These are phyloP conservation scores for Porites lutea DNA, from an alignment of 64 coral and sea anemone genomes.

Conservation along the genomic window DNA sequence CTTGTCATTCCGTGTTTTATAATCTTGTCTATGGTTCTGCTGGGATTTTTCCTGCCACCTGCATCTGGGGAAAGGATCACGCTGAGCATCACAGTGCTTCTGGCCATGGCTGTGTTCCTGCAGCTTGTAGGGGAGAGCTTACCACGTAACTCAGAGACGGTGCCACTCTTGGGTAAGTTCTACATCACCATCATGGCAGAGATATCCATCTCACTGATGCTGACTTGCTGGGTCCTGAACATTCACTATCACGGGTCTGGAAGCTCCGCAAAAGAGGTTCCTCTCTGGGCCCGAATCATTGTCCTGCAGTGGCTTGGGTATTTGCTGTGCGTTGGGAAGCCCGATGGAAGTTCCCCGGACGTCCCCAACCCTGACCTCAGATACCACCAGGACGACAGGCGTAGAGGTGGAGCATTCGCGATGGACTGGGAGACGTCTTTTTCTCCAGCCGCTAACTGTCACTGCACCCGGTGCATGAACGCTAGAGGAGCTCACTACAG, in stretches of 20 bases:
- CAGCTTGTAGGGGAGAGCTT: slow-evolving; percentile 91
- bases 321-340: slow-evolving; percentile 69
- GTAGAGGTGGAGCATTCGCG: slow-evolving; percentile 34
- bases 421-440: slow-evolving; percentile 62
- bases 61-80: slow-evolving; percentile 91
- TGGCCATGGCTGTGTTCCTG: slow-evolving; percentile 93
- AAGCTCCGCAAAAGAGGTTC: slow-evolving; percentile 68
- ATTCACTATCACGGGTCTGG: slow-evolving; percentile 92
- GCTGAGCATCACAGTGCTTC: slow-evolving; percentile 77
- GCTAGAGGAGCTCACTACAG: slow-evolving; percentile 38
- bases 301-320: slow-evolving; percentile 88
- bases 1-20: slow-evolving; percentile 82
- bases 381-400: slow-evolving; percentile 29
- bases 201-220: slow-evolving; percentile 89
- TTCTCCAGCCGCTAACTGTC: slow-evolving; percentile 76
- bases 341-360: slow-evolving; percentile 17
- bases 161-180: slow-evolving; percentile 81
- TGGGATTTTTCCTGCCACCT: slow-evolving; percentile 83
- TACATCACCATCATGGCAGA: slow-evolving; percentile 95
- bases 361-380: slow-evolving; percentile 43
- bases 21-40: slow-evolving; percentile 72
- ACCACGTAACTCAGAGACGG: slow-evolving; percentile 83
- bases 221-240: slow-evolving; percentile 90
- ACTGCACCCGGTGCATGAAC: slow-evolving; percentile 73
- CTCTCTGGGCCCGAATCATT: slow-evolving; percentile 81